Evolutionary conservation across 2,888 invertebrate species (phyloP).

Genomic region (Syrista parreyssii): DNA sequence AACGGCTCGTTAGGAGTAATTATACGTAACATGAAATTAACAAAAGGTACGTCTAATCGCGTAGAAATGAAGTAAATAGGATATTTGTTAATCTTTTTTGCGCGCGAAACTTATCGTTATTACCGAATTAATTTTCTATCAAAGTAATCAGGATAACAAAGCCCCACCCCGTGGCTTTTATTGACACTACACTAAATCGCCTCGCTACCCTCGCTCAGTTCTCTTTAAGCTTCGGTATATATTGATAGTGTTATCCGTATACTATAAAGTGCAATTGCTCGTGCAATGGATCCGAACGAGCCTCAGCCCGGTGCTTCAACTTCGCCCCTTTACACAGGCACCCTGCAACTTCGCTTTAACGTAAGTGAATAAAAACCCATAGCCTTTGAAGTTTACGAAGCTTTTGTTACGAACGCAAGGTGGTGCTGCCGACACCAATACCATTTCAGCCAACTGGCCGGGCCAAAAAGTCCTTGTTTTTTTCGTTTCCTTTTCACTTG

Average conservation of each 20-base stretch:
- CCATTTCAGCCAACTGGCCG: background rate
- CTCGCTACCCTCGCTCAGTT: no score
- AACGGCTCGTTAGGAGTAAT: background rate
- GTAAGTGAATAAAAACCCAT: conserved; percentile 49
- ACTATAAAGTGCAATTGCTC: conserved; percentile 10
- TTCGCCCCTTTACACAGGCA: conserved; percentile 47
- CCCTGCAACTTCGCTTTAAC: conserved; percentile 63
- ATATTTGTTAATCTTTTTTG: background rate
- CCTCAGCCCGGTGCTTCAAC: conserved; percentile 34
- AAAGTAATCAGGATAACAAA: background rate
- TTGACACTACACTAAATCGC: background rate
- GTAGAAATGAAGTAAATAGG: background rate
- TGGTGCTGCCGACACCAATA: background rate
- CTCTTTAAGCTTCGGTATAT: background rate
- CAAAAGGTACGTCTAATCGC: background rate
- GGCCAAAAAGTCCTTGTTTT: background rate
- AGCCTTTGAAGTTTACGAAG: conserved; percentile 26
- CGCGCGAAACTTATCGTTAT: background rate
- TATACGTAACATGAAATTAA: background rate
- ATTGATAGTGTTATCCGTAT: background rate
- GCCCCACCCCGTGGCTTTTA: background rate
- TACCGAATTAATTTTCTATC: background rate
- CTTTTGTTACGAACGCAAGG: background rate
- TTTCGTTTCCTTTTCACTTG: background rate
- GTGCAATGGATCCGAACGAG: conserved; percentile 46